Percentiles rank a stretch among this genome's conserved stretches.
Conservation (phyloP, 2,113 vertebrate species). For the Xiphias gladius region DNA sequence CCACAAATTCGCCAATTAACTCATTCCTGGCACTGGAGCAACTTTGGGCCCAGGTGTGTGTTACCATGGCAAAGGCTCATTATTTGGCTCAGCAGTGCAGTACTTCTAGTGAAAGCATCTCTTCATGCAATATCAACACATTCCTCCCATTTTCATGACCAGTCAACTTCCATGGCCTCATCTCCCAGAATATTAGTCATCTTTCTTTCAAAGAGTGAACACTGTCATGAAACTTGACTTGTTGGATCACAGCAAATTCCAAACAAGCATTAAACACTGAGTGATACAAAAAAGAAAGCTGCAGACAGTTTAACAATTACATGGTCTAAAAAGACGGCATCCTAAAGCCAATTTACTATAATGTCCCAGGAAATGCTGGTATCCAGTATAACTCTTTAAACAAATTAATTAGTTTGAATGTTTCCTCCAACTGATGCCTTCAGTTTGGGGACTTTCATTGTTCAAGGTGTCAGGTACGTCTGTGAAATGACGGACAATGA, state of each 20-base stretch:
- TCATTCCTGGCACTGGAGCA: background rate
- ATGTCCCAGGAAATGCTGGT: background rate
- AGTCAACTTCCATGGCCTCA: background rate
- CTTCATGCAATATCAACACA: slow-evolving; percentile 1
- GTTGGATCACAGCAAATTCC: background rate
- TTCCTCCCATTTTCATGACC: background rate
- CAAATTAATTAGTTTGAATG: background rate
- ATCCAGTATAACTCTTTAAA: background rate
- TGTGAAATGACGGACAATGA: slow-evolving; percentile 21
- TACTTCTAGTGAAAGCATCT: slow-evolving; percentile 4
- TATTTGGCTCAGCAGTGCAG: slow-evolving; percentile 40
- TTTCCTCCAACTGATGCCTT: background rate
- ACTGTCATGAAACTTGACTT: background rate
- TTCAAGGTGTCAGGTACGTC: background rate
- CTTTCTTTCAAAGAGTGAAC: background rate
- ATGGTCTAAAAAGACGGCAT: background rate
- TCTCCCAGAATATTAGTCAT: background rate
- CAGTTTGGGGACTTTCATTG: background rate
- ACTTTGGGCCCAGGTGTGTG: slow-evolving; percentile 36
- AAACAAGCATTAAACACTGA: background rate
- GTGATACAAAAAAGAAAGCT: background rate
- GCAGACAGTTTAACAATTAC: background rate
- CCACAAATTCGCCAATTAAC: slow-evolving; percentile 42
- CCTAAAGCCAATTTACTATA: background rate
- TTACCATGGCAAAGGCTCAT: slow-evolving; percentile 70